Percentiles rank a stretch among this genome's conserved stretches.
Conservation (phyloP, 2,888 invertebrate species). For the Drosophila macrospina region DNA sequence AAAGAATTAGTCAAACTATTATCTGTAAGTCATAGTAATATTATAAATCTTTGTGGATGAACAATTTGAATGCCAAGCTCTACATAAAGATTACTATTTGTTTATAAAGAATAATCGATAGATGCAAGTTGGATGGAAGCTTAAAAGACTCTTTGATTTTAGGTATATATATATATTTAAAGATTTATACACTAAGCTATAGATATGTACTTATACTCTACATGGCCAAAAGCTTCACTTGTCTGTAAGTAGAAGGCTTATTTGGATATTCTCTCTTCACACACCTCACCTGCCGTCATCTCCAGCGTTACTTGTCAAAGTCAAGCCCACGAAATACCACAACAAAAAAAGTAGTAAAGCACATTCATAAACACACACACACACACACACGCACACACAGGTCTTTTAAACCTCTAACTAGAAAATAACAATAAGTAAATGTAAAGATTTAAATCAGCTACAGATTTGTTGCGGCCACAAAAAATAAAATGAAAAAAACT, state of each 20-base stretch:
- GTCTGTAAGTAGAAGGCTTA: slow-evolving; percentile 1
- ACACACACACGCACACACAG: slow-evolving; percentile 23
- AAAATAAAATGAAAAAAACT: slow-evolving; percentile 21
- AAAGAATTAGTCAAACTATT: no score
- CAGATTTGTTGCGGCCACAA: slow-evolving; percentile 63
- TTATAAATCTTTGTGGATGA: no score
- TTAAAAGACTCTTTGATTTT: no score
- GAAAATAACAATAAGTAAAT: slow-evolving; percentile 75
- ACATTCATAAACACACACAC: slow-evolving; percentile 13
- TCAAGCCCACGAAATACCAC: slow-evolving; percentile 65
- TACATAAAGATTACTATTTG: no score
- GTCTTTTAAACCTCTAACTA: slow-evolving; percentile 66
- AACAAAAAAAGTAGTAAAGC: slow-evolving; percentile 39
- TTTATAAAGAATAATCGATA: no score
- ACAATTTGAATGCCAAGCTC: no score
- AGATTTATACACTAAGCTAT: no score
- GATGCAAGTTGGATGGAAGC: no score
- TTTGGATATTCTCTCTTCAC: background rate
- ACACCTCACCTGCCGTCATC: slow-evolving; percentile 51
- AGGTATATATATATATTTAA: no score
- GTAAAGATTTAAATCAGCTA: slow-evolving; percentile 74
- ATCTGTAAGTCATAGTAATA: no score
- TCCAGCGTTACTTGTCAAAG: slow-evolving; percentile 58
- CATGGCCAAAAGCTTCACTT: background rate
- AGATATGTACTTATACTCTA: no score